Conservation (phyloP, 2,888 invertebrate genomes). For the Gibbula magus region DNA sequence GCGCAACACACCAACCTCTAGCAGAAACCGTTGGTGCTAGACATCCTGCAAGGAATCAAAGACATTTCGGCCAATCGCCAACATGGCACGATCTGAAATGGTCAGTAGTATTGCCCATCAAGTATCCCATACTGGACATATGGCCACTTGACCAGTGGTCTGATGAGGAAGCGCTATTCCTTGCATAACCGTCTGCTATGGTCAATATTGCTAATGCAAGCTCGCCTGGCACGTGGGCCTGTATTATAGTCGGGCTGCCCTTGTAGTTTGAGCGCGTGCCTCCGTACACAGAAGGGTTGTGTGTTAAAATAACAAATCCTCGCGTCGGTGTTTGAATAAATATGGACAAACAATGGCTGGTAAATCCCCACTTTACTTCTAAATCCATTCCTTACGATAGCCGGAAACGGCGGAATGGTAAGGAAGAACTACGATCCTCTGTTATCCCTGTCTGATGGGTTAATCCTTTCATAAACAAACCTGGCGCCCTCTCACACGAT, state of each 20-base stretch:
- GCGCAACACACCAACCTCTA: background rate
- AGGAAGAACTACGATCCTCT: background rate
- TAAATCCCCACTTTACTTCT: background rate
- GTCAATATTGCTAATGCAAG: background rate
- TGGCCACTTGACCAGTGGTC: background rate
- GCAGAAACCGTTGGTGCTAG: background rate
- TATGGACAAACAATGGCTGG: background rate
- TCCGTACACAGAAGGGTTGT: background rate
- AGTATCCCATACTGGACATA: too few relatives aligned
- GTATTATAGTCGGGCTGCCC: background rate
- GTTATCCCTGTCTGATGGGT: background rate
- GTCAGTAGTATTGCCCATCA: too few relatives aligned
- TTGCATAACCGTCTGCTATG: background rate
- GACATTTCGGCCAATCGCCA: too few relatives aligned
- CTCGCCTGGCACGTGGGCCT: background rate
- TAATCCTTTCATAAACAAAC: constrained; percentile 10
- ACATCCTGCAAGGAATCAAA: background rate
- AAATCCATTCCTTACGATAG: background rate
- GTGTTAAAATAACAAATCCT: constrained; percentile 12
- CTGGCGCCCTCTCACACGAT: background rate
- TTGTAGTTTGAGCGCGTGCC: background rate
- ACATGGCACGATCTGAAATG: too few relatives aligned
- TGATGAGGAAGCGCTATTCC: background rate
- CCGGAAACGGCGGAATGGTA: background rate
- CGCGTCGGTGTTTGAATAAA: constrained; percentile 16